Evolutionary conservation across 2,888 invertebrate species (phyloP), one percentile per base, ranked within the genome.

Genomic region (Andrena flavipes): DNA sequence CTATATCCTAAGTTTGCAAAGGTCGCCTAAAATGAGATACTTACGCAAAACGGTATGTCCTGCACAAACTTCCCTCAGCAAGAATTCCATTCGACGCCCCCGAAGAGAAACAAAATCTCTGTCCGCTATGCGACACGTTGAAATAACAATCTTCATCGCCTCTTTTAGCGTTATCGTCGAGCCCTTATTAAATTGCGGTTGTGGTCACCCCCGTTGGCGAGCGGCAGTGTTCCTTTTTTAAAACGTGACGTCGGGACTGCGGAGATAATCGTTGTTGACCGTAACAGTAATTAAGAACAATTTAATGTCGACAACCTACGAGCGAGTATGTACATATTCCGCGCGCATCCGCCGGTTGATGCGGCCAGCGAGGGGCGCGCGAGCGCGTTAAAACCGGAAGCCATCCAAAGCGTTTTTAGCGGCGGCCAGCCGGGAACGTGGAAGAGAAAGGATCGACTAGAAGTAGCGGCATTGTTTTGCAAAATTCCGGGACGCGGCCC

Each of bases 211-310:
- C 16, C 60, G 48, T 26, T 3, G 65, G 29, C 8, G 3, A 10
- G 23, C 26, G n/a, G 26, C 10, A 23, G 23, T 4, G 20, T 20
- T 35, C 10, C 10, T 35, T 35, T 35, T 65, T 65, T 65, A 13
- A 48, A 26, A 13, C 63, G 63, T 1, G 23, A 64, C 42, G 29
- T 29, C 29, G 23, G 48, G 7, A 7, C 35, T 42, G 16, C 29
- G 35, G 48, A 48, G 70, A 71, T 71, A 71, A 71, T 71, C 48
- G 60, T 49, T 49, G 48, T 26, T 69, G 76, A 42, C 56, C 73
- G 69, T 73, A 59, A 76, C 69, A 77, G 76, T 63, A 84, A 82
- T 82, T 84, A 78, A 84, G 84, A 81, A 76, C 80, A 82, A 86
- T 85, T 84, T 85, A 85, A 87, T 62, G 71, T 72, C 81, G 72